Evolutionary conservation across 2,113 vertebrate genomes (phyloP), one percentile per base, ranked within the genome.

Genomic region (Plestiodon gilberti): DNA sequence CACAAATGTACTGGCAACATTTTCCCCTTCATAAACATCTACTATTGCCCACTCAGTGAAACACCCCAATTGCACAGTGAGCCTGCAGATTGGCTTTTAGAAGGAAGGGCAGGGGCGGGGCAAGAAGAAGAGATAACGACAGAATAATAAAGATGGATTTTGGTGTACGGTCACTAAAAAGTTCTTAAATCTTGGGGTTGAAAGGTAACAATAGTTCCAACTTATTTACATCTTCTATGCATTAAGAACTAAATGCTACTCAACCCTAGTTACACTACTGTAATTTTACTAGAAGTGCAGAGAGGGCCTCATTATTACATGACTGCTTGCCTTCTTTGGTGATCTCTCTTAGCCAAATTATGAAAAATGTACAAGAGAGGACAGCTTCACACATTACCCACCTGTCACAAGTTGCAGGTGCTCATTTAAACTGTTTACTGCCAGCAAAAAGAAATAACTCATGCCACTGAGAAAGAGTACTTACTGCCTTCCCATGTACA

Each of bases 401-500:
- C 38, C 8, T 81, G 90, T 65, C 70, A 88, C 85, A 85, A 87
- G 65, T 64, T 73, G 81, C 87, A 90, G 90, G 91, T 30, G 80
- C 83, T 92, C 83, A 90, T 87, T 91, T 90, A 30, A 88, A 90
- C 65, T 84, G 75, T 81, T 88, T 79, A 28, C 48, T 22, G 0
- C 38, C 55, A 38, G 73, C 20, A 75, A n/a, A 74, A 38, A 85
- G 73, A 69, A 57, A 79, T 64, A 78, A 48, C 87, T 48, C 38
- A 10, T 59, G 20, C 28, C 67, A 22, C 18, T 85, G 88, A 62
- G 33, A 91, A 84, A 81, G 59, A 90, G 84, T 93, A 98, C 99
- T 93, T 96, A 99, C 99, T 99, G 96, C 99, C 99, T 95, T 99
- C 98, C 99, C 99, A 99, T 0, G 99, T 99, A 81, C 99, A 99